These are phyloP conservation scores for Morbakka virulenta DNA, from an alignment of 30 jellyfish, hydroid and myxozoan species.

Conservation along the genomic window DNA sequence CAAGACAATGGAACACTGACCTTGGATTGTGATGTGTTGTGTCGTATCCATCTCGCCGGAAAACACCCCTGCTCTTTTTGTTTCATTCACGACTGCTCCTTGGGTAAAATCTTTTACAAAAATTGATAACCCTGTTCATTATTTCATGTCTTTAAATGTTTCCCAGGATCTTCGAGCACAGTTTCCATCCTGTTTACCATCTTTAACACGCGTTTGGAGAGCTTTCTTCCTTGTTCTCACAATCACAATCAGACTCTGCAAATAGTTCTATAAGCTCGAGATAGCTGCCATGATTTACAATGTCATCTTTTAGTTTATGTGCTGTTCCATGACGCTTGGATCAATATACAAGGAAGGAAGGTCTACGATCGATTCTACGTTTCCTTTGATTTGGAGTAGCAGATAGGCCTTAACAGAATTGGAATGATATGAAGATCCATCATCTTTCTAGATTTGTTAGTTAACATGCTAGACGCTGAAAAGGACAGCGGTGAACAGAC, in stretches of 20 bases:
- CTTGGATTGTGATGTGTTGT: background rate
- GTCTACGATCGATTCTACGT: background rate
- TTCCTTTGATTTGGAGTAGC: background rate
- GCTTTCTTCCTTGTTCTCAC: background rate
- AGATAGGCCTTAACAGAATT: slow-evolving; percentile 26
- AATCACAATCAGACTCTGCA: slow-evolving; percentile 16
- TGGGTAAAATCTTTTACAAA: background rate
- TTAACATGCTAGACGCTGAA: background rate
- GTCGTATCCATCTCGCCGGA: background rate
- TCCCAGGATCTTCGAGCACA: background rate
- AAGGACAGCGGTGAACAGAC: background rate
- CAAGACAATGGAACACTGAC: background rate
- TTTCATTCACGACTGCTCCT: background rate
- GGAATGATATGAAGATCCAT: too few species aligned
- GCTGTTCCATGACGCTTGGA: slow-evolving; percentile 19
- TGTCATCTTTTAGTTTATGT: too few species aligned
- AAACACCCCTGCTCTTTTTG: background rate
- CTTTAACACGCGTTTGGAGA: background rate
- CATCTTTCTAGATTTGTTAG: too few species aligned
- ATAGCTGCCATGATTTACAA: background rate
- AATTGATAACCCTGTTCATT: background rate
- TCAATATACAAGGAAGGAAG: slow-evolving; percentile 2
- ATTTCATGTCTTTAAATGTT: background rate
- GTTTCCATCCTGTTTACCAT: background rate
- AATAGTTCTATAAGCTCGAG: slow-evolving; percentile 11